Evolutionary conservation across 2,888 invertebrate genomes (phyloP), one percentile per base, ranked within the genome.

Genomic region (Pollenia amentaria): DNA sequence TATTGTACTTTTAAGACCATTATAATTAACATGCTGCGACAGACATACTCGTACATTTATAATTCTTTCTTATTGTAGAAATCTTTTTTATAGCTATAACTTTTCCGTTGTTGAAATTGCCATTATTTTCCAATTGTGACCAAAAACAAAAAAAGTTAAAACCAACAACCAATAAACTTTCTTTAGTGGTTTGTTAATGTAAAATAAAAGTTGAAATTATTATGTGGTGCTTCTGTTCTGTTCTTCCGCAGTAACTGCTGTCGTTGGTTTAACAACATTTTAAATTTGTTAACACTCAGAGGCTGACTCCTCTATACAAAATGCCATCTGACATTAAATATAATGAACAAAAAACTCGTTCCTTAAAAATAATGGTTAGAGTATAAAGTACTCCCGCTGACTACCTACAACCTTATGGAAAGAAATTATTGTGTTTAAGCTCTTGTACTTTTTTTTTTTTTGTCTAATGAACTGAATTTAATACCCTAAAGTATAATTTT

Each of bases 111-210:
- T 18, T 76, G 12, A 42, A 64, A 16, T 64, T 44, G 9, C 46
- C 21, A 60, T 73, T 73, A 60, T 12, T 60, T 73, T 29, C 21
- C 9, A 48, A 55, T 73, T 73, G 72, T 73, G 55, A n/a, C 29
- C 55, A 57, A 72, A 72, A 29, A 42, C 11, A 38, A 60, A 72
- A 8, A 72, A 42, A 48, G 21, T 48, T 44, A 57, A 44, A 72
- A 16, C 75, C 62, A 75, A 16, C 60, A 75, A 64, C 42, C 29
- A 29, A 75, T 51, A 46, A 64, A 64, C 62, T 75, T 76, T 53
- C n/a, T n/a, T 64, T 42, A 51, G 51, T 21, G 75, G 75, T 42
- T 53, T 51, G 12, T 62, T 62, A 62, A 40, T 75, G 29, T 40
- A 53, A 64, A 64, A 76, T 53, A 42, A 64, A 76, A 42, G 21